Conservation (phyloP, 2,888 invertebrate genomes). For the Aphidius colemani region DNA sequence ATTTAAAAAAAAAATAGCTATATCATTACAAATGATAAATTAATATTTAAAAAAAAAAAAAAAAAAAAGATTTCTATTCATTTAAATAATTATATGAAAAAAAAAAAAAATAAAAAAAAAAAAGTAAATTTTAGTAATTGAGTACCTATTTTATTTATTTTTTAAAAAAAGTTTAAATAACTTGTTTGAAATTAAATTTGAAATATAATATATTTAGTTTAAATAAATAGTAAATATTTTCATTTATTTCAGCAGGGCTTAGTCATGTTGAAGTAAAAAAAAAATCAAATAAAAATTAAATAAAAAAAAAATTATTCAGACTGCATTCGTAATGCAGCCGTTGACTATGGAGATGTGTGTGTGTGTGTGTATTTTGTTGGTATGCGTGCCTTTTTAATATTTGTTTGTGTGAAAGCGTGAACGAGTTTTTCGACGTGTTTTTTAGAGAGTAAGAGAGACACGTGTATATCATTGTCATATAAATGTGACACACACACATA, state of each 20-base stretch:
- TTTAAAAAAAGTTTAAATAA: too few species aligned
- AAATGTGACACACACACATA: constrained; percentile 1
- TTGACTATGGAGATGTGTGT: background rate
- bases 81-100: too few species aligned
- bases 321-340: constrained; percentile 25
- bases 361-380: constrained; percentile 3
- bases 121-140: too few species aligned
- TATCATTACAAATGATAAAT: too few species aligned
- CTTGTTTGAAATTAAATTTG: too few species aligned
- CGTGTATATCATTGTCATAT: constrained; percentile 7
- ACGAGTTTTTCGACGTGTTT: constrained; percentile 22
- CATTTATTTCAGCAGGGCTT: constrained; percentile 10
- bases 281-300: too few species aligned
- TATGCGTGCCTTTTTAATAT: background rate
- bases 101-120: too few species aligned
- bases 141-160: too few species aligned
- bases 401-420: constrained; percentile 19
- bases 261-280: constrained; percentile 12
- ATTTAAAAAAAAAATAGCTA: too few species aligned
- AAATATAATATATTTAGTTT: too few species aligned
- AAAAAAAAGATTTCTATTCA: too few species aligned
- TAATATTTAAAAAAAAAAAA: too few species aligned
- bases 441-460: constrained; percentile 14
- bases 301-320: constrained; percentile 20
- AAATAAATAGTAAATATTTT: background rate